A percentile compares a stretch with the other conserved stretches of the same genome.
Evolutionary conservation across 2,888 invertebrate genomes (phyloP).

Genomic region (Chaitophorus viminalis): DNA sequence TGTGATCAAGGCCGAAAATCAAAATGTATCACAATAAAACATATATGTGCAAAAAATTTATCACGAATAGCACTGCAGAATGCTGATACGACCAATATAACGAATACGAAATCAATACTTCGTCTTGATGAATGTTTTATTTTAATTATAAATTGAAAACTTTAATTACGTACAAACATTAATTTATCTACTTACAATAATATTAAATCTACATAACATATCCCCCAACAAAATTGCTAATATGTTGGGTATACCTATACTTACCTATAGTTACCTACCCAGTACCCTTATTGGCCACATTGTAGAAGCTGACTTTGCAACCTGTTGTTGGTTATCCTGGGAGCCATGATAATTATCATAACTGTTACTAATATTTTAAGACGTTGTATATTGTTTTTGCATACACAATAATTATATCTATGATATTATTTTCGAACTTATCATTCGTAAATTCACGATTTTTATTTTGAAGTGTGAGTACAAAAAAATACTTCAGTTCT

Average conservation of each 20-base stretch:
- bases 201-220: neutral
- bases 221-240: neutral
- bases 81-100: neutral
- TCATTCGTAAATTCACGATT: neutral
- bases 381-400: neutral
- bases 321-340: neutral
- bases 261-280: neutral
- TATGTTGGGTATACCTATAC: neutral
- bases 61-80: slow-evolving; percentile 17
- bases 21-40: slow-evolving; percentile 23
- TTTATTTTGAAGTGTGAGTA: neutral
- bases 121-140: neutral
- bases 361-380: neutral
- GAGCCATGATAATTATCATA: neutral
- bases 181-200: neutral
- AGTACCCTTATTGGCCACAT: neutral
- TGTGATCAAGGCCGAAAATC: slow-evolving; percentile 19
- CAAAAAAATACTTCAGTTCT: slow-evolving; percentile 35
- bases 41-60: neutral
- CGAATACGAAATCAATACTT: too few species aligned
- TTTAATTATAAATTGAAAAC: neutral
- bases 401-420: neutral
- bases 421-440: slow-evolving; percentile 8
- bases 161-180: neutral
- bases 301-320: neutral